phyloP scores from a whole-genome alignment of 2,113 vertebrate genomes.

The Lagopus muta region DNA sequence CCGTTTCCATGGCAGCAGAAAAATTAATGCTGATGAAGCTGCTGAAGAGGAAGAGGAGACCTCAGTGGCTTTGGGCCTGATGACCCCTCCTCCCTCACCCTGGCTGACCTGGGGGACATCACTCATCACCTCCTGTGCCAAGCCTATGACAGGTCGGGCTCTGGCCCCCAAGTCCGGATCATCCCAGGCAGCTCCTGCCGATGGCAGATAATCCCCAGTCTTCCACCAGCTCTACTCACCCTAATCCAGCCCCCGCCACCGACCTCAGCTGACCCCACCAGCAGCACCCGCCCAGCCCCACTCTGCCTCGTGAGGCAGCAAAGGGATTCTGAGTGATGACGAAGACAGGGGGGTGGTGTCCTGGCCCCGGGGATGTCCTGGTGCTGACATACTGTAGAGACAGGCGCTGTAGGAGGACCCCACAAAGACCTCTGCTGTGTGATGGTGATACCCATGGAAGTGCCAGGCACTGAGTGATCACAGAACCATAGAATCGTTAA shows the following conservation, averaged over 20 bases:
- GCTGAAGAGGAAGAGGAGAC: neutral
- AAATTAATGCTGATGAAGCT: neutral
- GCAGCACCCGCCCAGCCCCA: rapidly evolving
- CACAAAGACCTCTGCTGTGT: rapidly evolving
- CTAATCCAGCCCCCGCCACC: neutral
- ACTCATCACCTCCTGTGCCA: neutral
- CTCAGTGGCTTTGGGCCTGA: neutral
- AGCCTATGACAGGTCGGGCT: rapidly evolving
- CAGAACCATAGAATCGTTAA: too few relatives aligned
- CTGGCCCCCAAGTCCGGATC: neutral
- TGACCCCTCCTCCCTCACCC: neutral
- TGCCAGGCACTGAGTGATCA: neutral
- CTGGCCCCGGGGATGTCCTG: rapidly evolving
- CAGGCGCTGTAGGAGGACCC: neutral
- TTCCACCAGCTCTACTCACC: neutral
- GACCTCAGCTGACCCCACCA: neutral
- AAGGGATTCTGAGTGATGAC: rapidly evolving
- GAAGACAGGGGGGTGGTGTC: neutral
- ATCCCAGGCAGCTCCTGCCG: neutral
- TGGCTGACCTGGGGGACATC: rapidly evolving
- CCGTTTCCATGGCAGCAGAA: constrained; percentile 30
- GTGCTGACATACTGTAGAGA: neutral
- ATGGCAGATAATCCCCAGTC: neutral
- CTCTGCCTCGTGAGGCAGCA: neutral
- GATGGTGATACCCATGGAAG: neutral